phyloP scores from a whole-genome alignment of 2,888 invertebrate species.

The Cryptus viduatorius region DNA sequence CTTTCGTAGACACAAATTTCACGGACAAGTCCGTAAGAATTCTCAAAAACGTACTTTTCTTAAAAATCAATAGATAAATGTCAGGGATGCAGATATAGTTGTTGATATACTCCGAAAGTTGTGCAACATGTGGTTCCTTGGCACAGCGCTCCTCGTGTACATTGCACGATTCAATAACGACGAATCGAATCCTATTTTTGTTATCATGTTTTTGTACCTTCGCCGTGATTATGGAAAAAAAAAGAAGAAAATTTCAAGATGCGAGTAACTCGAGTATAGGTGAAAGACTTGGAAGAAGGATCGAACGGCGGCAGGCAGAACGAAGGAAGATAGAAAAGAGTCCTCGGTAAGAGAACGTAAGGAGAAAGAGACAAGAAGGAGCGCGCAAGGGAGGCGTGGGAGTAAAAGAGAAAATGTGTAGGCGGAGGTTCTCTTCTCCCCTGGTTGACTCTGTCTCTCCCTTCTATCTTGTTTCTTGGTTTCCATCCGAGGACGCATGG shows the following conservation, averaged over 20 bases:
- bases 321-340: conserved; percentile 53
- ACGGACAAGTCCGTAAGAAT: background rate
- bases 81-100: background rate
- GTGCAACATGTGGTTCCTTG: conserved; percentile 32
- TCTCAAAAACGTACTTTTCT: background rate
- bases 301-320: conserved; percentile 62
- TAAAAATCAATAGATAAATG: background rate
- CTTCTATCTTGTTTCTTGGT: conserved; percentile 52
- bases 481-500: conserved; percentile 57
- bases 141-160: background rate
- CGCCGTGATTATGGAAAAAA: background rate
- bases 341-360: conserved; percentile 58
- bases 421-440: conserved; percentile 62
- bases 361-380: conserved; percentile 52
- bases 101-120: background rate
- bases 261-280: background rate
- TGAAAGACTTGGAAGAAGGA: conserved; percentile 34
- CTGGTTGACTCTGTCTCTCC: conserved; percentile 14
- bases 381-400: conserved; percentile 60
- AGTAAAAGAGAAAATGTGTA: conserved; percentile 69
- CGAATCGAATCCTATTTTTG: background rate
- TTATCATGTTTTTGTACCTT: background rate
- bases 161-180: too few species aligned
- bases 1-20: background rate
- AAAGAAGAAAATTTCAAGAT: background rate